Evolutionary conservation across 2,797 vertebrate genomes (phyloP).

Genomic region (Coranthus polyacanthus): DNA sequence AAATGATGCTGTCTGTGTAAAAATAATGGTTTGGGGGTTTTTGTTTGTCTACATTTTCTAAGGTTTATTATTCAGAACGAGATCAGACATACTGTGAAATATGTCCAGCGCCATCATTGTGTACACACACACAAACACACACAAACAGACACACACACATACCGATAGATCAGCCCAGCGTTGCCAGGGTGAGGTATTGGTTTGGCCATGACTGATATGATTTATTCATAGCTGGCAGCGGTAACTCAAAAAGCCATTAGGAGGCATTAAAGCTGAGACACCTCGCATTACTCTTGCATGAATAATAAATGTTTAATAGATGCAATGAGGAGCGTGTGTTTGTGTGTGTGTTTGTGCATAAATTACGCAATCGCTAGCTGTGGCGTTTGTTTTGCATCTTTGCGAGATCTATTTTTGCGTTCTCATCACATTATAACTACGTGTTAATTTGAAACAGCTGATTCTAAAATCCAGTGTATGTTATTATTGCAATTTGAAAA

Average conservation of each 20-base stretch:
- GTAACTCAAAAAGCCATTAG: constrained; percentile 84
- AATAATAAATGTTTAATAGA: constrained; percentile 80
- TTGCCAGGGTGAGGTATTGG: constrained; percentile 52
- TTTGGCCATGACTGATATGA: constrained; percentile 73
- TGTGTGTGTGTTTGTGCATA: constrained; percentile 17
- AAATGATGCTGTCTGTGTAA: no score
- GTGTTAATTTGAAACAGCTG: not conserved
- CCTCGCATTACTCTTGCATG: constrained; percentile 80
- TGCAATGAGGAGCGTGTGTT: constrained; percentile 41
- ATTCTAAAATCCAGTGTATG: not conserved
- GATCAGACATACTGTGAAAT: no score
- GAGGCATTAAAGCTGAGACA: constrained; percentile 82
- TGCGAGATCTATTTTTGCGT: not conserved
- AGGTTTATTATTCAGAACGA: no score
- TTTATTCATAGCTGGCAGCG: constrained; percentile 78
- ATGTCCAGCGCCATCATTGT: no score
- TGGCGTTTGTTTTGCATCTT: constrained; percentile 3
- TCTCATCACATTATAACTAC: not conserved
- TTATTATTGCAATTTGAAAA: not conserved
- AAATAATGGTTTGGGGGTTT: no score
- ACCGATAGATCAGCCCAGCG: constrained; percentile 51
- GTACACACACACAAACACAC: no score
- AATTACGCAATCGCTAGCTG: constrained; percentile 14
- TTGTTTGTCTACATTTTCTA: no score
- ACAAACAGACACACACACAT: constrained; percentile 7